Evolutionary conservation across 2,113 vertebrate genomes (phyloP).

Genomic region (Euleptes europaea): DNA sequence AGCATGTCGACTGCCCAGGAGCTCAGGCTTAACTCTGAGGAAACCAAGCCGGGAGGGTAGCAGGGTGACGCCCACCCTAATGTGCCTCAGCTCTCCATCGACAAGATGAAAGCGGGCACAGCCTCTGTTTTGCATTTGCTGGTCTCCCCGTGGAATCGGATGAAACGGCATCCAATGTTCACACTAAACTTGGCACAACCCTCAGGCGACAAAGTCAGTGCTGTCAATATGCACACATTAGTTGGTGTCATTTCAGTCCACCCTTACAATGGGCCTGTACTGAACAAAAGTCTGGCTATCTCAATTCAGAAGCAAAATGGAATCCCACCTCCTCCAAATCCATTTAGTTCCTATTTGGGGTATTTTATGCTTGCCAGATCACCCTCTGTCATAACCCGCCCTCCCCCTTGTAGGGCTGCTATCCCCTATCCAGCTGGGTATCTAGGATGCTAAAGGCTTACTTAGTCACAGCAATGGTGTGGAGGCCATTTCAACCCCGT

Average conservation of each 20-base stretch:
- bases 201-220: constrained; percentile 7
- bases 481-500: neutral
- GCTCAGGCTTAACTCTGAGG: neutral
- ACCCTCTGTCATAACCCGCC: neutral
- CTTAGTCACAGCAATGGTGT: constrained; percentile 20
- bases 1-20: neutral
- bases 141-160: constrained; percentile 8
- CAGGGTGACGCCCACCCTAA: constrained; percentile 22
- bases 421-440: neutral
- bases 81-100: neutral
- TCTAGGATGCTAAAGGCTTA: neutral
- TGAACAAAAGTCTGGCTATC: constrained; percentile 9
- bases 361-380: neutral
- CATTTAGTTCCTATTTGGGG: neutral
- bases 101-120: neutral
- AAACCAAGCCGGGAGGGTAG: neutral
- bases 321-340: neutral
- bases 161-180: constrained; percentile 5
- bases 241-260: neutral
- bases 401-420: neutral
- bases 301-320: neutral
- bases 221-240: neutral
- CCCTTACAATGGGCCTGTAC: neutral
- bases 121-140: neutral
- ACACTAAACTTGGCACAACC: neutral